phyloP scores from a whole-genome alignment of 2,113 vertebrate species.

The Paratilapia polleni region DNA sequence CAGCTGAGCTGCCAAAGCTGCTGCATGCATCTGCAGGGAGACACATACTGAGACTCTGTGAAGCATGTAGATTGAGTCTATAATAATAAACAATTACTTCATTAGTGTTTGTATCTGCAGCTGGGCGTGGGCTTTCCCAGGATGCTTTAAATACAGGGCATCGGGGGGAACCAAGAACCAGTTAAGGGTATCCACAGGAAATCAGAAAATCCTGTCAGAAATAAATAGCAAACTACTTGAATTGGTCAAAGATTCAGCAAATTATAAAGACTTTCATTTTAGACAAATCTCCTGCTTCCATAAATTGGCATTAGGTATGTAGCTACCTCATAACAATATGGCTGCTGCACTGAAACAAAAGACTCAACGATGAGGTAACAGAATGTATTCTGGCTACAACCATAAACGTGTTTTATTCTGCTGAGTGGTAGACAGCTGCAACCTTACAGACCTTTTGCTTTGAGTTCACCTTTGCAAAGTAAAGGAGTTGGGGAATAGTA shows the following conservation, averaged over 20 bases:
- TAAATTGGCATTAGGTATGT: too few species aligned
- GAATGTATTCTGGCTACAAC: not conserved
- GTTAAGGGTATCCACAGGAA: not conserved
- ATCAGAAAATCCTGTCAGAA: not conserved
- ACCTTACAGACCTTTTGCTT: not conserved
- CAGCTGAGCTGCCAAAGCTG: constrained; percentile 19
- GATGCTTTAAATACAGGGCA: not conserved
- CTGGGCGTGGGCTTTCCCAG: not conserved
- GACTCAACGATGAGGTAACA: too few species aligned
- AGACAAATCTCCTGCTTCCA: not conserved
- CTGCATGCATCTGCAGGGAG: constrained; percentile 2
- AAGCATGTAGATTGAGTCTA: accelerated
- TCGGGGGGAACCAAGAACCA: not conserved
- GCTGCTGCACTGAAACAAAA: too few species aligned
- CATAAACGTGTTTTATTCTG: not conserved
- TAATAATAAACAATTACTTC: accelerated
- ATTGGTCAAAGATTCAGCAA: too few species aligned
- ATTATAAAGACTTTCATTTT: not conserved
- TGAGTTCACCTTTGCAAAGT: not conserved
- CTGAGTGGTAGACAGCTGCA: not conserved
- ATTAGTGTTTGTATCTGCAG: not conserved
- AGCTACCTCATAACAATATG: too few species aligned
- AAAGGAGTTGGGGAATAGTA: not conserved
- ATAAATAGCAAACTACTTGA: not conserved
- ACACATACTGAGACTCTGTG: not conserved